Percentiles rank a stretch among this genome's conserved stretches.
Conservation (phyloP, 2,113 vertebrate genomes). For the Pachycephala philippinensis region DNA sequence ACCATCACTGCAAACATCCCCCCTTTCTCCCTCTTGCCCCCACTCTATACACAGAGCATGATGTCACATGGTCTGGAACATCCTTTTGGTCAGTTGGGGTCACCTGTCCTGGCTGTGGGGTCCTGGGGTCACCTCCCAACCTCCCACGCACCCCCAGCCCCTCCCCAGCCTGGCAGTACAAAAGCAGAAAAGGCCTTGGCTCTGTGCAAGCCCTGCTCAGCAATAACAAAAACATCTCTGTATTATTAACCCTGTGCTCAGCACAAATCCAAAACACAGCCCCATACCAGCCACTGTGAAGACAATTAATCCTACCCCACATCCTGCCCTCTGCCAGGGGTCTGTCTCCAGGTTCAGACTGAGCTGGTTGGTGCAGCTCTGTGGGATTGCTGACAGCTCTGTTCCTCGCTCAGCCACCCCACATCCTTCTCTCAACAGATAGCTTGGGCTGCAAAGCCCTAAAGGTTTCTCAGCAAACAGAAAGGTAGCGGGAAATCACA, state of each 20-base stretch:
- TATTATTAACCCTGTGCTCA: not conserved
- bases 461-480: not conserved
- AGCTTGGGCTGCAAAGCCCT: not conserved
- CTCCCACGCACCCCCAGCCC: not conserved
- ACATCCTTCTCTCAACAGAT: not conserved
- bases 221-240: not conserved
- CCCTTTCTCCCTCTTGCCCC: fast-evolving
- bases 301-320: too few relatives aligned
- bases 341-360: not conserved
- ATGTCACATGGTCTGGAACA: not conserved
- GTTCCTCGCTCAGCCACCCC: fast-evolving
- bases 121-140: not conserved
- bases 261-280: not conserved
- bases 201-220: not conserved
- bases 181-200: not conserved
- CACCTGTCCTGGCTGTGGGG: not conserved
- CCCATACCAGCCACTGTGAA: fast-evolving
- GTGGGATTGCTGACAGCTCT: not conserved
- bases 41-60: not conserved
- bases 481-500: not conserved
- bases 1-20: fast-evolving
- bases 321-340: not conserved
- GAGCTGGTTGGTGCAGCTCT: not conserved
- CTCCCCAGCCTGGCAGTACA: not conserved
- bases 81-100: not conserved